A percentile compares a stretch with the other conserved stretches of the same genome.
phyloP scores from a whole-genome alignment of 2,888 invertebrate genomes.

The Polyommatus iphigenia region DNA sequence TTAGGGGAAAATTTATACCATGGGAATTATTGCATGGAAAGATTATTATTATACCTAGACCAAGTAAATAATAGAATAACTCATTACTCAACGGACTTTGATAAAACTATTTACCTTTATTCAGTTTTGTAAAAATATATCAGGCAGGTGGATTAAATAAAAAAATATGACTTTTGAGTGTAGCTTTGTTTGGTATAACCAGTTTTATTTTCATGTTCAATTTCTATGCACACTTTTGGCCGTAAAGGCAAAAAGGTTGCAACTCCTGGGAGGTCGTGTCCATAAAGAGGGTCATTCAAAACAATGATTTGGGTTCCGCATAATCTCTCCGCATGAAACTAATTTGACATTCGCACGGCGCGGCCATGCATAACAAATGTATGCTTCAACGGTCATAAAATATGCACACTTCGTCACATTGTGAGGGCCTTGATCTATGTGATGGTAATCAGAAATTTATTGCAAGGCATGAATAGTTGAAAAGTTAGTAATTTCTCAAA shows the following conservation, averaged over 20 bases:
- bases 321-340: conserved; percentile 50
- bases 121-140: too few relatives aligned
- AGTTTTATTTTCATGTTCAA: conserved; percentile 7
- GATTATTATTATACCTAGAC: too few relatives aligned
- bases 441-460: background rate
- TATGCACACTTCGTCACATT: conserved; percentile 64
- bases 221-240: background rate
- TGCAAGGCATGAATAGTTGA: background rate
- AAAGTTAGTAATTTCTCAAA: too few relatives aligned
- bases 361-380: conserved; percentile 65
- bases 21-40: too few relatives aligned
- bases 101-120: too few relatives aligned
- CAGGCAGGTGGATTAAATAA: too few relatives aligned
- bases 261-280: conserved; percentile 6
- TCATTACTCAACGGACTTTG: too few relatives aligned
- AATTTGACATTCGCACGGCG: conserved; percentile 55
- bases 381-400: conserved; percentile 65
- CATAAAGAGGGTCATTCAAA: conserved; percentile 28
- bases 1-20: too few relatives aligned
- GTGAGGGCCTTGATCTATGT: conserved; percentile 44
- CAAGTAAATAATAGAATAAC: too few relatives aligned
- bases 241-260: conserved; percentile 17
- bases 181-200: background rate
- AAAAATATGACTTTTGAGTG: background rate
- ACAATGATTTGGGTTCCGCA: conserved; percentile 31